phyloP scores from a whole-genome alignment of 2,888 invertebrate species.

The Neuroscelio doddi region DNA sequence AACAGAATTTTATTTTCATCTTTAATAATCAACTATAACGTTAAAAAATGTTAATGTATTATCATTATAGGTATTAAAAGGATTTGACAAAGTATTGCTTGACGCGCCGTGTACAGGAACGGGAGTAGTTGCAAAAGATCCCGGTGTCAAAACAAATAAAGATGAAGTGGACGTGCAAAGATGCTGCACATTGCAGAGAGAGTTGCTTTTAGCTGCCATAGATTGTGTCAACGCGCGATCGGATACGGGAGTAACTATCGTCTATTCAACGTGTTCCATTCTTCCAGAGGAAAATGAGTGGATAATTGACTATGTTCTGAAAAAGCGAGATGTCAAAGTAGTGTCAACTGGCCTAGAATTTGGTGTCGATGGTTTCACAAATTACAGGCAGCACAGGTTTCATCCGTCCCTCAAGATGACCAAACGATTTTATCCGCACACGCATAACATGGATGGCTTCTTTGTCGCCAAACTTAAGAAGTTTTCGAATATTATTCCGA shows the following conservation, averaged over 20 bases:
- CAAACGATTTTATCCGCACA: slow-evolving; percentile 96
- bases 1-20: no score
- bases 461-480: slow-evolving; percentile 99
- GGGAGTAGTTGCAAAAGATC: slow-evolving; percentile 98
- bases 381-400: slow-evolving; percentile 88
- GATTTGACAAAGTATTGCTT: slow-evolving; percentile 94
- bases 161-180: slow-evolving; percentile 91
- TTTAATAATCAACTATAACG: no score
- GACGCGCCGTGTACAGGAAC: slow-evolving; percentile 99
- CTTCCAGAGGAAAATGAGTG: slow-evolving; percentile 95
- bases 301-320: slow-evolving; percentile 96
- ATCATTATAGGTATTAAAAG: slow-evolving; percentile 80
- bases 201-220: slow-evolving; percentile 95
- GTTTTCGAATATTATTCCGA: slow-evolving; percentile 85
- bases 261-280: slow-evolving; percentile 99
- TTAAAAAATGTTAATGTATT: no score
- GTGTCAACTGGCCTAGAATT: slow-evolving; percentile 95
- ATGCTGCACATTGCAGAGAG: slow-evolving; percentile 93
- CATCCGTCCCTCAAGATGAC: slow-evolving; percentile 92
- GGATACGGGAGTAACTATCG: slow-evolving; percentile 92
- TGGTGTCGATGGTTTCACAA: slow-evolving; percentile 95
- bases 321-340: slow-evolving; percentile 93
- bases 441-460: slow-evolving; percentile 99
- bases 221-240: slow-evolving; percentile 96
- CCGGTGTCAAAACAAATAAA: slow-evolving; percentile 94